These are phyloP conservation scores for Ornithoptera alexandrae DNA, from an alignment of 2,888 invertebrate species.

Conservation along the genomic window DNA sequence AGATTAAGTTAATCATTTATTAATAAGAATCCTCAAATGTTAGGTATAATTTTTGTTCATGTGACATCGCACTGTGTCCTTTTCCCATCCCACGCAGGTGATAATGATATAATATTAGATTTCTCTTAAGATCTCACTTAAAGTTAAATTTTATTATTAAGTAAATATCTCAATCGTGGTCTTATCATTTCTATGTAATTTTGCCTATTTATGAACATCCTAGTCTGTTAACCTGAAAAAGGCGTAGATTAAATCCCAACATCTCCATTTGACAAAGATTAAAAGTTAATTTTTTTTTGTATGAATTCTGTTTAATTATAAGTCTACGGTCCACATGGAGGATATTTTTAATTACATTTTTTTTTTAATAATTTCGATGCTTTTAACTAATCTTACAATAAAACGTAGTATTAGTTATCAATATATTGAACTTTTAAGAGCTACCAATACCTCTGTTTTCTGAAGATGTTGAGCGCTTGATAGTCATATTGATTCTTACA, in stretches of 20 bases:
- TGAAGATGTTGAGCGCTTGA: no score
- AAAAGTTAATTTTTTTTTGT: no score
- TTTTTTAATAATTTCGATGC: no score
- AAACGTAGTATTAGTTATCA: no score
- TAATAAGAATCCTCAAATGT: background rate
- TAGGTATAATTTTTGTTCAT: background rate
- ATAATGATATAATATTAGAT: slow-evolving; percentile 13
- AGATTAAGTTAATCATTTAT: background rate
- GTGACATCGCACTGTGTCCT: slow-evolving; percentile 12
- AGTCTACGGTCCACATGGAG: no score
- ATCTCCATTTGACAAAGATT: no score
- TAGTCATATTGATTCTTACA: no score
- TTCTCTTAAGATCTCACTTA: slow-evolving; percentile 3
- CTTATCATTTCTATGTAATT: slow-evolving; percentile 12
- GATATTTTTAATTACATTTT: no score
- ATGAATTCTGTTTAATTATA: no score
- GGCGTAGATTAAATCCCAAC: slow-evolving; percentile 4
- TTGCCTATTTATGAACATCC: background rate
- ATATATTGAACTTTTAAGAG: no score
- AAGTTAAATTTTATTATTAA: background rate
- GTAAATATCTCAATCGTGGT: background rate
- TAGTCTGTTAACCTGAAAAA: background rate
- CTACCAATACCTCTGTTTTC: no score
- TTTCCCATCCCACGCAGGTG: slow-evolving; percentile 13
- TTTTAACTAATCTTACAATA: no score